Evolutionary conservation across 2,888 invertebrate genomes (phyloP), one percentile per base, ranked within the genome.

Genomic region (Emmelina monodactyla): DNA sequence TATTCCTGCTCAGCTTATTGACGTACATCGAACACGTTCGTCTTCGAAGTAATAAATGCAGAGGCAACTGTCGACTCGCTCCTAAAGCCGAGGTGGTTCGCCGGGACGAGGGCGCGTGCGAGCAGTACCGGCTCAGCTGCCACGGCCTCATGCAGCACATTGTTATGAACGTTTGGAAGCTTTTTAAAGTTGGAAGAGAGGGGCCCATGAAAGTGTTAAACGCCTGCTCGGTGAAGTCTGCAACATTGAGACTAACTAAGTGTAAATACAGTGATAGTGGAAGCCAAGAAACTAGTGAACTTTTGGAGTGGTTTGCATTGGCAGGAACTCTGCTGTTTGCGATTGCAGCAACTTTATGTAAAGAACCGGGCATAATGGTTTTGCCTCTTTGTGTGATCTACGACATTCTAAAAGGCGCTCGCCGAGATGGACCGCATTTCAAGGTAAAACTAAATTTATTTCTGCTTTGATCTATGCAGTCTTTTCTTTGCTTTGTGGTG

Each of bases 281-380:
- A 33, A 70, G 69, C 71, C 72, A 66, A 46, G 70, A 75, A 51
- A 55, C 66, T 38, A 56, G 72, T 62, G 81, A 72, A 59, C 60
- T 70, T 47, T 52, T 70, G 55, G 73, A 70, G 61, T 78, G 78
- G 79, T 50, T 83, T 47, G 88, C 85, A 49, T 72, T 92, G 51
- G 75, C 82, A 35, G 71, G 84, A 43, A 83, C 85, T 42, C 66
- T 87, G 49, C 46, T 86, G 62, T 69, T 89, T 44, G 88, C 93
- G 22, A 79, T 88, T 30, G 88, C 90, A 31, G 92, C 94, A 44
- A 90, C 96, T 76, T 83, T 97, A 49, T 93, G 94, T 79, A 97
- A 97, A 79, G 97, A 97, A 76, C 95, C 95, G 34, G 97, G 96
- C 35, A 87, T 97, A 57, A 94, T 94, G 46, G 94, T 95, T 41